A percentile compares a stretch with the other conserved stretches of the same genome.
phyloP scores from a whole-genome alignment of 2,113 vertebrate species.

The Ranitomeya variabilis region DNA sequence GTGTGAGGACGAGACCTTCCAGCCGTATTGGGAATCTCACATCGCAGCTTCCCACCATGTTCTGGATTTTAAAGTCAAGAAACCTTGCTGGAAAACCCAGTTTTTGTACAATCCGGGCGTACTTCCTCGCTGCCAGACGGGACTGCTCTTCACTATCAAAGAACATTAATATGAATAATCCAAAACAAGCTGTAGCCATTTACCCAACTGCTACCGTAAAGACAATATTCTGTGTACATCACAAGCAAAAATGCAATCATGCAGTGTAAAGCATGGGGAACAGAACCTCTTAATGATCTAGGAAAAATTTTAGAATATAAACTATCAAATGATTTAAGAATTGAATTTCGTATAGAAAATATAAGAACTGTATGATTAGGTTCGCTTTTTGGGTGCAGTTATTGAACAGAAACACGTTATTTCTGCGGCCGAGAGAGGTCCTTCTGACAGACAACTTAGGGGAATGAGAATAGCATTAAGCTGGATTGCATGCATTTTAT shows the following conservation, averaged over 20 bases:
- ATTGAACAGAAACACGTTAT: too few relatives aligned
- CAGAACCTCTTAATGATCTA: neutral
- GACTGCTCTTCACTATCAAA: slow-evolving; percentile 88
- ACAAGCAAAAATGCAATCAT: neutral
- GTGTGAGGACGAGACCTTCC: slow-evolving; percentile 89
- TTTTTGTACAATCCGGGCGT: slow-evolving; percentile 93
- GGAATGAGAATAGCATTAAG: too few relatives aligned
- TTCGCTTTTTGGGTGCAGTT: too few relatives aligned
- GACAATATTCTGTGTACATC: too few relatives aligned
- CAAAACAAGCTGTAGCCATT: neutral
- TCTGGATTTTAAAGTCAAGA: slow-evolving; percentile 97
- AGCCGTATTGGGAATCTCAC: slow-evolving; percentile 92
- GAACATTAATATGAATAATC: neutral
- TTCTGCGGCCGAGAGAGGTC: too few relatives aligned
- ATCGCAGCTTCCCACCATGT: slow-evolving; percentile 97
- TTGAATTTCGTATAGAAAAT: too few relatives aligned
- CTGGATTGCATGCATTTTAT: too few relatives aligned
- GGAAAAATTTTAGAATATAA: neutral
- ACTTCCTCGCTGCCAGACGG: slow-evolving; percentile 90
- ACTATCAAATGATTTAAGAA: too few relatives aligned
- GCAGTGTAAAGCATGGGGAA: neutral
- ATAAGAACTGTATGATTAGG: too few relatives aligned
- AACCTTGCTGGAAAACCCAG: slow-evolving; percentile 94
- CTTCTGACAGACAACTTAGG: too few relatives aligned
- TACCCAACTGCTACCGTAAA: too few relatives aligned